Evolutionary conservation across 2,888 invertebrate species (phyloP).

Genomic region (Zeuzera pyrina): DNA sequence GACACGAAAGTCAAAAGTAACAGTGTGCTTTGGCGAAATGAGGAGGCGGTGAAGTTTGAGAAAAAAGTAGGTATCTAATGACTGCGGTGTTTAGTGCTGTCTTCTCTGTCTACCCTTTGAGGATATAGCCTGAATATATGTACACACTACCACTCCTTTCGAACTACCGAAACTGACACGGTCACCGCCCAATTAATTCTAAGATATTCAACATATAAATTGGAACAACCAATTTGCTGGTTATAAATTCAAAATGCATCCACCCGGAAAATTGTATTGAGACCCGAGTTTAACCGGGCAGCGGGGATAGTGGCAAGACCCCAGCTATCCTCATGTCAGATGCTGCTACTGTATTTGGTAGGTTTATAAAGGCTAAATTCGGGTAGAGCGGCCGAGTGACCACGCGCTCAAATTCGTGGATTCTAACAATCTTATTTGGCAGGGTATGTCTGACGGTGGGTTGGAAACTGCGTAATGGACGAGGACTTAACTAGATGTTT

Average conservation of each 20-base stretch:
- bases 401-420: constrained; percentile 25
- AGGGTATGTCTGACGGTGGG: constrained; percentile 20
- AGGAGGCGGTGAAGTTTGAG: too few species aligned
- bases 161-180: constrained; percentile 30
- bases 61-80: too few species aligned
- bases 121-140: too few species aligned
- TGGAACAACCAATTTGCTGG: constrained; percentile 65
- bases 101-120: too few species aligned
- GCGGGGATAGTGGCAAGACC: constrained; percentile 24
- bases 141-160: too few species aligned
- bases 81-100: too few species aligned
- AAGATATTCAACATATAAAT: constrained; percentile 67
- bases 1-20: too few species aligned
- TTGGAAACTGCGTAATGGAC: constrained; percentile 21
- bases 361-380: constrained; percentile 37
- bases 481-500: constrained; percentile 15
- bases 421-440: constrained; percentile 30
- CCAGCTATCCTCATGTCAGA: constrained; percentile 15
- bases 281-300: constrained; percentile 41
- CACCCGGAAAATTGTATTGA: constrained; percentile 66
- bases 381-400: constrained; percentile 41
- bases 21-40: too few species aligned
- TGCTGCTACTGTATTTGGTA: constrained; percentile 32
- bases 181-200: constrained; percentile 57
- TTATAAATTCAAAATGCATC: constrained; percentile 72